A percentile compares a stretch with the other conserved stretches of the same genome.
These are phyloP conservation scores for Drosophila truncata DNA, from an alignment of 1,140 invertebrate genomes.

Conservation along the genomic window DNA sequence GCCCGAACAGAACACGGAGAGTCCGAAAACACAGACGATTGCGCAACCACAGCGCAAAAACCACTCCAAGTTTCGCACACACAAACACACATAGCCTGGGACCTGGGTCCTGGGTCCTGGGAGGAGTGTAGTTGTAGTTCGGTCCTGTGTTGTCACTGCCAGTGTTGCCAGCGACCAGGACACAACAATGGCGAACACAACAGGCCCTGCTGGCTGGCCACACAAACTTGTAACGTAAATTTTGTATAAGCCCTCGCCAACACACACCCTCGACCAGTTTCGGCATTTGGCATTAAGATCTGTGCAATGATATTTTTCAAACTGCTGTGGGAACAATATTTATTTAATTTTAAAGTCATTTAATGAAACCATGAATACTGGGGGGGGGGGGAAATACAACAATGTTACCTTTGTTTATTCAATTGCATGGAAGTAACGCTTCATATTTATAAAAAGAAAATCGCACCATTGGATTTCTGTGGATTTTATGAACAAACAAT, in stretches of 20 bases:
- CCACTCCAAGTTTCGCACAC: slow-evolving; percentile 72
- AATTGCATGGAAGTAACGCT: background rate
- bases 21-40: slow-evolving; percentile 70
- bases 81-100: slow-evolving; percentile 27
- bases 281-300: slow-evolving; percentile 71
- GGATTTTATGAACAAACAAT: background rate
- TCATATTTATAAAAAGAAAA: background rate
- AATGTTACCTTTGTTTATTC: background rate
- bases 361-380: background rate
- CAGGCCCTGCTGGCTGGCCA: slow-evolving; percentile 28
- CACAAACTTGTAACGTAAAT: slow-evolving; percentile 63
- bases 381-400: rapidly evolving
- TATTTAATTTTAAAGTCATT: slow-evolving; percentile 15
- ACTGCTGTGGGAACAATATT: background rate
- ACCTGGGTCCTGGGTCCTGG: slow-evolving; percentile 30
- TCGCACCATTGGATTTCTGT: too few species aligned
- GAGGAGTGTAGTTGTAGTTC: slow-evolving; percentile 41
- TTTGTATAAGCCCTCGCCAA: slow-evolving; percentile 64
- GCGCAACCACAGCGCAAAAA: slow-evolving; percentile 79
- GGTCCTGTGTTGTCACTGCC: slow-evolving; percentile 66
- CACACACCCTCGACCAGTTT: slow-evolving; percentile 42
- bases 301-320: slow-evolving; percentile 48
- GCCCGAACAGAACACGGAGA: slow-evolving; percentile 24
- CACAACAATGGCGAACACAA: slow-evolving; percentile 38
- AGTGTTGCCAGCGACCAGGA: slow-evolving; percentile 65